Base-by-base conservation (phyloP, 2,888 invertebrate genomes). In the Gymnocheta viridis region DNA sequence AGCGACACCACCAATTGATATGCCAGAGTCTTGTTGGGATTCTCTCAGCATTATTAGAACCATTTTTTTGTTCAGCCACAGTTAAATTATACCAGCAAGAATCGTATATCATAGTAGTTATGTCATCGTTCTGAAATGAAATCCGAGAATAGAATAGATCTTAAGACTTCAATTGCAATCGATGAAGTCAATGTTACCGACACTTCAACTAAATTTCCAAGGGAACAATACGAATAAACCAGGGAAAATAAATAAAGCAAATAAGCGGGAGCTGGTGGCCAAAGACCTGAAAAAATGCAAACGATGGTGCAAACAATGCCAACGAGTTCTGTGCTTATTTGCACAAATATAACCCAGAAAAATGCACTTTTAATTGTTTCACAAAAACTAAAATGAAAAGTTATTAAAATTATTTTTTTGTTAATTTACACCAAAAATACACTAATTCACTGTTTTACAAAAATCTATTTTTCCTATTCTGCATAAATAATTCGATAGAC, bases 61-160 rank as follows among this genome's bases (percentile, higher is more conserved):
- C 44, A 87, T 60, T 22, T 87, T n/a, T 87, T 51, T 86, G 87
- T 73, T 88, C 86, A 1, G 29, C 12, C 4, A 66, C 35, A 0
- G 88, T 82, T 44, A 89, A 80, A 32, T 85, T 82, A 32, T 88
- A 88, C 88, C 89, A 89, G 9, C 85, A 22, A 19, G 85, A 87
- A n/a, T 85, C 69, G 0, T 89, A 89, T 9, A 89, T 87, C 7
- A 76, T 62, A 2, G 22, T 4, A 7, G 14, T 54, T 4, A 69
- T 22, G 44, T 78, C 69, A 32, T 70, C 70, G 22, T 78, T 70
- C 78, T 78, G 14, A 5, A 70, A 54, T 27, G 1, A 66, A n/a
- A n/a, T n/a, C n/a, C n/a, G n/a, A n/a, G n/a, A n/a, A n/a, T n/a
- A n/a, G n/a, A 32, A n/a, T 2, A 24, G 2, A 29, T 0, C 9